These are phyloP conservation scores for Nyctereutes procyonoides DNA, from an alignment of 2,113 vertebrate genomes.

Conservation along the genomic window DNA sequence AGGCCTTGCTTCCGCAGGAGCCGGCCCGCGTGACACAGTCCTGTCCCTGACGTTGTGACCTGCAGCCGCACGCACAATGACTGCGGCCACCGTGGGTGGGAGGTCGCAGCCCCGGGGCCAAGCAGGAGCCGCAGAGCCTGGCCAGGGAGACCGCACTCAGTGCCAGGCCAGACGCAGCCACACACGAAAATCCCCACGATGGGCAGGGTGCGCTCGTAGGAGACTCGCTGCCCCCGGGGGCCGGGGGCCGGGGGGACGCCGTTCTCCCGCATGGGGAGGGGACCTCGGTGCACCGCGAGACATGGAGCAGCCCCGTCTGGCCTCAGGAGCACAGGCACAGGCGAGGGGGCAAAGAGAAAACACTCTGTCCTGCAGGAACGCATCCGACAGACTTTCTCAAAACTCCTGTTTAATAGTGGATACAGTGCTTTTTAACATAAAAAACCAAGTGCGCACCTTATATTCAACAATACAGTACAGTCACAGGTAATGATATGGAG, in stretches of 20 bases:
- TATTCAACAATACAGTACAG: not conserved
- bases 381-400: not conserved
- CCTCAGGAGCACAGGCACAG: no score
- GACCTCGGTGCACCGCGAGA: no score
- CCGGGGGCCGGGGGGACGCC: accelerated
- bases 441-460: not conserved
- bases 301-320: no score
- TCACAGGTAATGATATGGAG: not conserved
- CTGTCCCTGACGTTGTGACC: accelerated
- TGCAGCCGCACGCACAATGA: not conserved
- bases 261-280: no score
- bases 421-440: not conserved
- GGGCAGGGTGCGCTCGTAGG: accelerated
- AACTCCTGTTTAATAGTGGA: not conserved
- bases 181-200: accelerated
- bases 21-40: accelerated
- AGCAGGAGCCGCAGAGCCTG: no score
- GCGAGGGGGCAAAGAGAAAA: not conserved
- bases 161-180: accelerated
- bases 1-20: no score
- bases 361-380: accelerated
- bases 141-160: not conserved
- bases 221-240: not conserved
- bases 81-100: accelerated
- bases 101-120: not conserved